Evolutionary conservation across 2,113 vertebrate species (phyloP).

Genomic region (Ceuthmochares aereus): DNA sequence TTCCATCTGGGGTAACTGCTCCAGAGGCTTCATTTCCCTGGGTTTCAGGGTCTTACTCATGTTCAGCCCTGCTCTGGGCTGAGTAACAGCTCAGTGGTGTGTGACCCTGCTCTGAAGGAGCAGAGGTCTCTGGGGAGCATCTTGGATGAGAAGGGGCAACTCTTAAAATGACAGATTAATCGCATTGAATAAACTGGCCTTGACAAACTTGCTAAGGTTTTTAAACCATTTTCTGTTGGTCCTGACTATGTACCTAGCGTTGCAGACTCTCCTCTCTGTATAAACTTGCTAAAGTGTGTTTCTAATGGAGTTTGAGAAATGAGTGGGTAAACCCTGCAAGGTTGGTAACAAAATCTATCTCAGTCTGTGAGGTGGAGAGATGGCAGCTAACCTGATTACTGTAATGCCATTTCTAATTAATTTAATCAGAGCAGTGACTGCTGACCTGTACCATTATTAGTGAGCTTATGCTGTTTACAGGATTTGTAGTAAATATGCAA

Average conservation of each 20-base stretch:
- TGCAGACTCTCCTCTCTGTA: neutral
- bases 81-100: neutral
- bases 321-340: neutral
- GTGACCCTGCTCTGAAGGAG: neutral
- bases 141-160: neutral
- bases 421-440: slow-evolving; percentile 3
- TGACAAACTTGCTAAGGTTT: neutral
- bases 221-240: neutral
- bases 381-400: slow-evolving; percentile 39
- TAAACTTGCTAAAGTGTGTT: neutral
- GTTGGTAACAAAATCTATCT: neutral
- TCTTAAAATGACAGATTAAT: neutral
- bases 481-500: neutral
- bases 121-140: neutral
- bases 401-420: slow-evolving; percentile 14
- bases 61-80: neutral
- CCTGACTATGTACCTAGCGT: neutral
- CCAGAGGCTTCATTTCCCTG: fast-evolving
- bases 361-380: neutral
- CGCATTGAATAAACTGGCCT: neutral
- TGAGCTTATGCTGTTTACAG: slow-evolving; percentile 10
- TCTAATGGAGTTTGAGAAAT: neutral
- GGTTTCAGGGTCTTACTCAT: neutral
- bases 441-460: slow-evolving; percentile 2
- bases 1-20: too few relatives aligned